Conservation (phyloP, 2,113 vertebrate genomes). For the Vidua macroura region DNA sequence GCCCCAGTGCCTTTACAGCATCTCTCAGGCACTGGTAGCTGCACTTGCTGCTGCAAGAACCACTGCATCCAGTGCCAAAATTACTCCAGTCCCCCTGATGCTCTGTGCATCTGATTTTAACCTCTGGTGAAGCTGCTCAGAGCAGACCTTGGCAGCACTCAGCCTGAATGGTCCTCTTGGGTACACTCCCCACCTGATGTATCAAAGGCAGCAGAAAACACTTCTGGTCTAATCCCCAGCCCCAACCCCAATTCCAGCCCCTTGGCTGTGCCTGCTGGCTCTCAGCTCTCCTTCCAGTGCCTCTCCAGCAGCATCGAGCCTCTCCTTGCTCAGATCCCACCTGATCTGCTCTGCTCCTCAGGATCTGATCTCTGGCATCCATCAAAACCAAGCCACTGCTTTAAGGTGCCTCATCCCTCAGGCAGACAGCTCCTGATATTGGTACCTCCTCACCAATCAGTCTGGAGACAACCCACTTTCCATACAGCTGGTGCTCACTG, state of each 20-base stretch:
- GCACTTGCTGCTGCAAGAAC: not conserved
- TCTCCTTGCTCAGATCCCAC: not conserved
- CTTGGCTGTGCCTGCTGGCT: not conserved
- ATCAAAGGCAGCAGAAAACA: not conserved
- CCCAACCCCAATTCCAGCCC: not conserved
- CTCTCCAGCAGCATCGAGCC: not conserved
- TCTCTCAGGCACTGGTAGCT: not conserved
- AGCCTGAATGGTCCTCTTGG: not conserved
- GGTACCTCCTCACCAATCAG: slow-evolving; percentile 4
- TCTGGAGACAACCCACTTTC: not conserved
- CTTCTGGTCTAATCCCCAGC: not conserved
- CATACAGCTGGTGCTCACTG: not conserved
- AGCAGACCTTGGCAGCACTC: not conserved
- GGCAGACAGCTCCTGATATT: not conserved
- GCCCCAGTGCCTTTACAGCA: not conserved
- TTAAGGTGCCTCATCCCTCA: not conserved
- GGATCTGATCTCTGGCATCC: not conserved
- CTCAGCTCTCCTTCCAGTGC: not conserved
- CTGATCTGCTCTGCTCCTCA: not conserved
- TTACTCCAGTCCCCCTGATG: too few species aligned
- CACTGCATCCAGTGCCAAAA: not conserved
- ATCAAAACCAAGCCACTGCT: not conserved
- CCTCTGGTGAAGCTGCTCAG: not conserved
- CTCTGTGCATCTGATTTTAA: not conserved
- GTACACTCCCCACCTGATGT: not conserved